These are phyloP conservation scores for Donacobius atricapilla DNA, from an alignment of 2,113 vertebrate genomes.

Conservation along the genomic window DNA sequence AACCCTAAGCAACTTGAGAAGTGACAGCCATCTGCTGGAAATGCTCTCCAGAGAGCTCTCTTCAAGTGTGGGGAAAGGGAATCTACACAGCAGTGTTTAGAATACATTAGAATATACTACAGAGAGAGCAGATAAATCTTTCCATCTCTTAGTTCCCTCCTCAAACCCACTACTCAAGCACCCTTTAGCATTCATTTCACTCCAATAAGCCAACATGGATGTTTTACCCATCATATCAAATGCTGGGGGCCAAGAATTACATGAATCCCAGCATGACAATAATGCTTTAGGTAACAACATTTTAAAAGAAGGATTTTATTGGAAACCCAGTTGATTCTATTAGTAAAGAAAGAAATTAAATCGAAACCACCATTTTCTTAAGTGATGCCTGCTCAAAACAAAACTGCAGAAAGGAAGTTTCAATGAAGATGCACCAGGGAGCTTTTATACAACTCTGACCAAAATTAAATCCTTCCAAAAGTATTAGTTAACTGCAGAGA, in stretches of 20 bases:
- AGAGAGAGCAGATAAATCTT: neutral
- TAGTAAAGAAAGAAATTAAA: neutral
- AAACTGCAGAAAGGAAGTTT: neutral
- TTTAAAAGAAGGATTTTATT: neutral
- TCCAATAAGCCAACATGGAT: neutral
- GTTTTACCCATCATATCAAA: neutral
- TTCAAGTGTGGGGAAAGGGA: too few species aligned
- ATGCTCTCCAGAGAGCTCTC: neutral
- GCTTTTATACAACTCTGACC: neutral
- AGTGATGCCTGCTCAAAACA: neutral
- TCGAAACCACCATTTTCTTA: neutral
- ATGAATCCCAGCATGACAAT: neutral
- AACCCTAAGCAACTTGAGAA: neutral
- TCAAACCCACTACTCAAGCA: neutral
- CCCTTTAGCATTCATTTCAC: neutral
- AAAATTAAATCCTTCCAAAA: neutral
- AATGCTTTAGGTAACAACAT: neutral
- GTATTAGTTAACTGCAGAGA: neutral
- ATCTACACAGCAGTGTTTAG: neutral
- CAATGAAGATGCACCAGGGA: neutral
- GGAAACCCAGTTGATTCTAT: neutral
- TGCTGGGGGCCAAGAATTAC: neutral
- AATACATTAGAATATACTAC: neutral
- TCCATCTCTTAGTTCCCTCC: neutral
- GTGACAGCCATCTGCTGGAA: neutral